Percentiles rank a stretch among this genome's conserved stretches.
Conservation (phyloP, 1,140 invertebrate species). For the Papilio polytes region DNA sequence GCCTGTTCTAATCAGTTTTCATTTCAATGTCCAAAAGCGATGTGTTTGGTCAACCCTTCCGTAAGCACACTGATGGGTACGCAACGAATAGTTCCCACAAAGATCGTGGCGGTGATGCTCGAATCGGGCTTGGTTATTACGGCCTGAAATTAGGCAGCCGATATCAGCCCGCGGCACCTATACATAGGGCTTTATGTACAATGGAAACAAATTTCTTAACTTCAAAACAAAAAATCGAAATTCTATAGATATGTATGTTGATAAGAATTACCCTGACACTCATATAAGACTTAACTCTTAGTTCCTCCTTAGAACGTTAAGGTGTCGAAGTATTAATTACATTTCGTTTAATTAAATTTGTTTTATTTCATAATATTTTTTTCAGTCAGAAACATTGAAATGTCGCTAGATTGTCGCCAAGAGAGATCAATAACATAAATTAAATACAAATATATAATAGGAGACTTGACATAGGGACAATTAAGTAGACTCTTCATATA, state of each 20-base stretch:
- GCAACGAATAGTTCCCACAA: conserved; percentile 72
- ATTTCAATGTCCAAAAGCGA: conserved; percentile 39
- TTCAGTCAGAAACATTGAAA: not conserved
- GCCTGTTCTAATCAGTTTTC: too few relatives aligned
- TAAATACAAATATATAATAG: too few relatives aligned
- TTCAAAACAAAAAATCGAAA: not conserved
- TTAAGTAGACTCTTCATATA: too few relatives aligned
- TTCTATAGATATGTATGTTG: not conserved
- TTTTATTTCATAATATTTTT: not conserved
- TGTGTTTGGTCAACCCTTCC: conserved; percentile 43
- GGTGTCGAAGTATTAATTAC: not conserved
- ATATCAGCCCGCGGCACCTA: conserved; percentile 55
- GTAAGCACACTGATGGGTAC: conserved; percentile 45
- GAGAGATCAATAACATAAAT: too few relatives aligned
- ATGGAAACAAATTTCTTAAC: not conserved
- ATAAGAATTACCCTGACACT: not conserved
- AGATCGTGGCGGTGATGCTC: conserved; percentile 64
- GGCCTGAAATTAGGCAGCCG: conserved; percentile 65
- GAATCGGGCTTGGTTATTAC: conserved; percentile 63
- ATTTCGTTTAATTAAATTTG: too few relatives aligned
- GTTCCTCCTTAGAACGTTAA: not conserved
- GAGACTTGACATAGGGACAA: too few relatives aligned
- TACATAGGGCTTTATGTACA: conserved; percentile 44
- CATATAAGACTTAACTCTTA: not conserved
- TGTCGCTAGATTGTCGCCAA: too few relatives aligned